Evolutionary conservation across 30 jellyfish, hydroid and myxozoan genomes (phyloP).

Genomic region (Calvadosia cruxmelitensis): DNA sequence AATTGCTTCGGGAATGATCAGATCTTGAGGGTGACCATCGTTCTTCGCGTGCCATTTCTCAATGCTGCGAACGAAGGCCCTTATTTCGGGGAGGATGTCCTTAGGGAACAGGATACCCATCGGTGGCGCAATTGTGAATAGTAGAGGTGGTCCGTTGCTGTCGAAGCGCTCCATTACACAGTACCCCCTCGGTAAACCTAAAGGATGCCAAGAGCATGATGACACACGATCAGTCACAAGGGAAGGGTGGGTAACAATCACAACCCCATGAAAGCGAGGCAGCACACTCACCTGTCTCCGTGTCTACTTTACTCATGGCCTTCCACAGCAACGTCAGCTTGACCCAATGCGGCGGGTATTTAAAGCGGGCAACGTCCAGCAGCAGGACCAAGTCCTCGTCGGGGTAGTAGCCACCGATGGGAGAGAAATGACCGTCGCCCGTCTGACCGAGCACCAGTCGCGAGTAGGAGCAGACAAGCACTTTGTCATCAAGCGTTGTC

Average conservation of each 20-base stretch:
- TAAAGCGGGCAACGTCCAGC: conserved; percentile 72
- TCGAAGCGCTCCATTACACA: background rate
- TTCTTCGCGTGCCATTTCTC: background rate
- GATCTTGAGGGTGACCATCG: background rate
- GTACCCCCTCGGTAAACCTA: background rate
- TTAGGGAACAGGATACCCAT: background rate
- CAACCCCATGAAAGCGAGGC: too few relatives aligned
- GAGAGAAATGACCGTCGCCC: conserved; percentile 85
- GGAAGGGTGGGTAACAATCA: too few relatives aligned
- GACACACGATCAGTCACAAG: too few relatives aligned
- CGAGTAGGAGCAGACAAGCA: conserved; percentile 48
- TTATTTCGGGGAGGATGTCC: background rate
- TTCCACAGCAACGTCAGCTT: conserved; percentile 35
- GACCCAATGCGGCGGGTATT: conserved; percentile 90
- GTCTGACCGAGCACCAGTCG: conserved; percentile 48
- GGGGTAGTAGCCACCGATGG: conserved; percentile 73
- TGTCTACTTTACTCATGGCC: conserved; percentile 58
- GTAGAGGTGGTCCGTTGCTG: background rate
- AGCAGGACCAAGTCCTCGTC: conserved; percentile 48
- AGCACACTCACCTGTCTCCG: conserved; percentile 58
- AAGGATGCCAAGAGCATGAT: too few relatives aligned
- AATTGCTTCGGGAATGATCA: background rate
- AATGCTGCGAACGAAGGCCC: background rate
- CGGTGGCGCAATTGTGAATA: background rate
- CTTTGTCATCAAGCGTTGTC: conserved; percentile 26